Percentiles rank a stretch among this genome's conserved stretches.
phyloP scores from a whole-genome alignment of 2,888 invertebrate genomes.

The Trypoxylon attenuatum region DNA sequence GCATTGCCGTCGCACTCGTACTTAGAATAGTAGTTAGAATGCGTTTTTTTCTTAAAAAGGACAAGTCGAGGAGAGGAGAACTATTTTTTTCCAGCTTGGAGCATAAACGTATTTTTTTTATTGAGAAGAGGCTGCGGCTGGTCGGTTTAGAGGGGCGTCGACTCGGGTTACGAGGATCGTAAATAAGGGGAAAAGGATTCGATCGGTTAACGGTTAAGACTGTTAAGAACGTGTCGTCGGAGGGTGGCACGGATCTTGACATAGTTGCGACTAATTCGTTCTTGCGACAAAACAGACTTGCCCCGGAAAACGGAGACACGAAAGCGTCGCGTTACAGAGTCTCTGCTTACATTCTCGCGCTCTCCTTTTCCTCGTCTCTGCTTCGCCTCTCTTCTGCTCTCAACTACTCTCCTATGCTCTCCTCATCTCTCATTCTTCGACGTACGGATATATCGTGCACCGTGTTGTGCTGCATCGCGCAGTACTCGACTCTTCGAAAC shows the following conservation, averaged over 20 bases:
- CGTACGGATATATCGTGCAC: no score
- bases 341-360: background rate
- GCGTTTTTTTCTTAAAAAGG: no score
- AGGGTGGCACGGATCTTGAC: slow-evolving; percentile 13
- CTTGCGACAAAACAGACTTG: slow-evolving; percentile 23
- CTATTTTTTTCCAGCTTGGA: no score
- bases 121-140: no score
- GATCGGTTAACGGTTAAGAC: slow-evolving; percentile 17
- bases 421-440: no score
- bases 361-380: background rate
- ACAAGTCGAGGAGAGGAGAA: no score
- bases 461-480: no score
- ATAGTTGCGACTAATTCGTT: slow-evolving; percentile 39
- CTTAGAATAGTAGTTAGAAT: no score
- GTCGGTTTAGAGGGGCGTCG: slow-evolving; percentile 6
- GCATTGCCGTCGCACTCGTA: no score
- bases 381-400: background rate
- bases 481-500: no score
- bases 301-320: slow-evolving; percentile 2
- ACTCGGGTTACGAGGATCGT: slow-evolving; percentile 38
- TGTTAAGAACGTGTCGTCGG: background rate
- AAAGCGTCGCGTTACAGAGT: slow-evolving; percentile 40
- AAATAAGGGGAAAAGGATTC: slow-evolving; percentile 47
- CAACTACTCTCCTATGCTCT: background rate
- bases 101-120: no score